Evolutionary conservation across 2,113 vertebrate genomes (phyloP), one percentile per base, ranked within the genome.

Genomic region (Brachirus orientalis): DNA sequence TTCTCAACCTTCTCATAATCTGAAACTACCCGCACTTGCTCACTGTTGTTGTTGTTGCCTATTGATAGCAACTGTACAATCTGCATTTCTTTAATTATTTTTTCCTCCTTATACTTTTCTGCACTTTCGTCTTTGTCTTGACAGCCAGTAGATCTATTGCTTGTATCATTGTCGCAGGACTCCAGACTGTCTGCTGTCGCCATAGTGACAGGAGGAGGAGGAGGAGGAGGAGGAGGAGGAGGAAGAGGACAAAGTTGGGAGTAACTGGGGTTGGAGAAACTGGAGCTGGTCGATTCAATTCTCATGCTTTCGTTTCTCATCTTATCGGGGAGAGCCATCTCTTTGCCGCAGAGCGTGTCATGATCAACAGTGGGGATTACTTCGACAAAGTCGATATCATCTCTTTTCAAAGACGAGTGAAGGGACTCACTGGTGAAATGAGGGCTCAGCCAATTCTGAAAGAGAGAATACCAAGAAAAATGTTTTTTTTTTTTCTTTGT

Each of bases 181-280:
- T 72, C 37, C 52, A 88, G 80, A 16, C 55, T 61, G 4, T 73
- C 76, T 0, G 22, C 10, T 1, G 68, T 50, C 17, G 61, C 63
- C 1, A 50, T 68, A 20, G 50, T 36, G 20, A 58, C 14, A 28
- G 62, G 55, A 8, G 50, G 1, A 14, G 4, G 14, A 4, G 8
- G 14, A 18, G 62, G 59, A 47, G 62, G 37, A 48, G 62, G 17
- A 28, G n/a, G n/a, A n/a, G n/a, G n/a, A n/a, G n/a, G n/a, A n/a
- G n/a, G n/a, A n/a, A n/a, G n/a, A n/a, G 47, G 16, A 6, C 59
- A 75, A 17, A 72, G 4, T 1, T 84, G 38, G 14, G 90, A 85
- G 72, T 90, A 89, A 22, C n/a, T 89, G 16, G 82, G 87, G 56
- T 91, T 91, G 59, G 82, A 80, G 80, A 91, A 92, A 60, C 58